Evolutionary conservation across 2,888 invertebrate genomes (phyloP), one percentile per base, ranked within the genome.

Genomic region (Drosophila setosimentum): DNA sequence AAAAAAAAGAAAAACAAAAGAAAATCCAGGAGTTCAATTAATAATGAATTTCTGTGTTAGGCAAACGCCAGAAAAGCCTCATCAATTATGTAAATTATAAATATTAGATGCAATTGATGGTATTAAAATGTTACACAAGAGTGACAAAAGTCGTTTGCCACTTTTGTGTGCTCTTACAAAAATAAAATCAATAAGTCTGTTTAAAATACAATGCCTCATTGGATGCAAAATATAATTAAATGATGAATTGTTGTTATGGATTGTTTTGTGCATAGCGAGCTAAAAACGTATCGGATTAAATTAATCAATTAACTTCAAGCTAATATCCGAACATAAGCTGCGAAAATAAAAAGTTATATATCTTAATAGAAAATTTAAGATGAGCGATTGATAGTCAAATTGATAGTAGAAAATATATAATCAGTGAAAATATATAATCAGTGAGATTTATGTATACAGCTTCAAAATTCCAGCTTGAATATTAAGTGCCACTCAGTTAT

Each of bases 11-110:
- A 18, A n/a, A n/a, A n/a, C n/a, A n/a, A n/a, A n/a, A n/a, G n/a
- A n/a, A n/a, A n/a, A n/a, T n/a, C n/a, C n/a, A n/a, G 8, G 29
- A n/a, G 37, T 55, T 55, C 13, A 29, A 29, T 50, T n/a, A 54
- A 54, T 18, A 11, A 37, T 3, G 6, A 16, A 16, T 45, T 8
- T 27, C 1, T 8, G 24, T 45, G 21, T 21, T 42, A 11, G 2
- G 5, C 21, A 33, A 53, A 33, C 16, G 18, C 1, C 18, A 18
- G 27, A 2, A 13, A 54, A 27, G 10, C 2, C 24, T 11, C 11
- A 18, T 54, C 53, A 54, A 35, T 35, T 11, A 54, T 33, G 11
- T 7, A 24, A 18, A 27, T 33, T 35, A 54, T 13, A 7, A 2
- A 27, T 54, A 35, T 18, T 7, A 7, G 18, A 37, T 37, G 35